Evolutionary conservation across 2,113 vertebrate genomes (phyloP).

Genomic region (Hippocampus abdominalis): DNA sequence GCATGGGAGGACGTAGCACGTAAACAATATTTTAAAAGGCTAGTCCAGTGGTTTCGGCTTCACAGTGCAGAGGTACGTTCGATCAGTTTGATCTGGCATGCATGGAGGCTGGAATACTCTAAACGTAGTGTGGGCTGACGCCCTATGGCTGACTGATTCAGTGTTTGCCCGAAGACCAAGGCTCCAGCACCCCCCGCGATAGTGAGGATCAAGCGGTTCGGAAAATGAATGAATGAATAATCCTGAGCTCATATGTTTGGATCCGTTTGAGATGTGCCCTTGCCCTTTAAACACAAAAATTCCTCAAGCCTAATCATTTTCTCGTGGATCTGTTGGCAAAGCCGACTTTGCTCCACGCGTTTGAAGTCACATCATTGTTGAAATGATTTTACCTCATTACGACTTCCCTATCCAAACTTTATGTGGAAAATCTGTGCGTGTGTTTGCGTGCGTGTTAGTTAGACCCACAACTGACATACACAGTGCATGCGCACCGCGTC

Average conservation of each 20-base stretch:
- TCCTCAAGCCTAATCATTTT: not conserved
- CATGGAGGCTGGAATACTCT: too few species aligned
- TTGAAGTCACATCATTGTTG: constrained; percentile 3
- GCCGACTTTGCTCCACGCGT: not conserved
- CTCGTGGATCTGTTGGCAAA: not conserved
- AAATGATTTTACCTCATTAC: constrained; percentile 4
- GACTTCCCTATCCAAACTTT: not conserved
- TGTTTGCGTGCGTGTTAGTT: not conserved
- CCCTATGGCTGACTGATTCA: too few species aligned
- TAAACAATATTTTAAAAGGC: constrained; percentile 5
- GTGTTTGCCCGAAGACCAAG: too few species aligned
- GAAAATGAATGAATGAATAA: too few species aligned
- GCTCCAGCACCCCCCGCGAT: too few species aligned
- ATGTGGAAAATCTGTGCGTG: not conserved
- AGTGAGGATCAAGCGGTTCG: too few species aligned
- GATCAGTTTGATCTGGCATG: too few species aligned
- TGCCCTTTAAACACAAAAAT: not conserved
- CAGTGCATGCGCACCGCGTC: not conserved
- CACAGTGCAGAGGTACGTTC: too few species aligned
- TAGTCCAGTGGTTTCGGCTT: too few species aligned
- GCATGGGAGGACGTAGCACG: not conserved
- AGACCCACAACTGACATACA: not conserved
- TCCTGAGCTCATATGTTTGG: constrained; percentile 1
- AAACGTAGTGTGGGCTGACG: too few species aligned
- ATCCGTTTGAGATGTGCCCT: constrained; percentile 1